phyloP scores from a whole-genome alignment of 2,888 invertebrate genomes.

The Melanophora roralis region DNA sequence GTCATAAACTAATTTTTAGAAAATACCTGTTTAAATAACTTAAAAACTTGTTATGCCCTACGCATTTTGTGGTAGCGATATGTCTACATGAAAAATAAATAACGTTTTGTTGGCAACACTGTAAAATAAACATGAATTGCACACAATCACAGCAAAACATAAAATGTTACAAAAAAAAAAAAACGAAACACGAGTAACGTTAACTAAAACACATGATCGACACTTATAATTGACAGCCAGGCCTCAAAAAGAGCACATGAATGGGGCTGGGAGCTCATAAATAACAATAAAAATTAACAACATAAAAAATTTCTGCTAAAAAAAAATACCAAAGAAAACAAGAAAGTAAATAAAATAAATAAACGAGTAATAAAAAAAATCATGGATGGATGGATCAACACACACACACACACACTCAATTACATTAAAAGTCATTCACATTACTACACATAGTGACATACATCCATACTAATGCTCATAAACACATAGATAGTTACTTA shows the following conservation, averaged over 20 bases:
- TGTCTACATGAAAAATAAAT: not conserved
- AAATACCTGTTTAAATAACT: too few relatives aligned
- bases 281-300: slow-evolving; percentile 23
- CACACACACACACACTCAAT: not conserved
- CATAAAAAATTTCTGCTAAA: not conserved
- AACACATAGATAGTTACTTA: not conserved
- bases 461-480: not conserved
- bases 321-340: slow-evolving; percentile 11
- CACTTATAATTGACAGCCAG: slow-evolving; percentile 50
- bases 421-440: slow-evolving; percentile 23
- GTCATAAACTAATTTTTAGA: too few relatives aligned
- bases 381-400: slow-evolving; percentile 15
- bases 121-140: not conserved
- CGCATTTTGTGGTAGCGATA: too few relatives aligned
- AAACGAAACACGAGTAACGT: slow-evolving; percentile 33
- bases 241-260: slow-evolving; percentile 50
- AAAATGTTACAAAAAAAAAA: slow-evolving; percentile 1
- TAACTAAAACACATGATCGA: slow-evolving; percentile 45
- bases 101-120: not conserved
- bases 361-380: slow-evolving; percentile 11
- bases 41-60: too few relatives aligned
- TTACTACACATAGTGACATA: not conserved
- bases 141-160: not conserved
- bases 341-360: slow-evolving; percentile 32
- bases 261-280: slow-evolving; percentile 60